Conservation (phyloP, 2,113 vertebrate species). For the Drymodes brunneopygia region DNA sequence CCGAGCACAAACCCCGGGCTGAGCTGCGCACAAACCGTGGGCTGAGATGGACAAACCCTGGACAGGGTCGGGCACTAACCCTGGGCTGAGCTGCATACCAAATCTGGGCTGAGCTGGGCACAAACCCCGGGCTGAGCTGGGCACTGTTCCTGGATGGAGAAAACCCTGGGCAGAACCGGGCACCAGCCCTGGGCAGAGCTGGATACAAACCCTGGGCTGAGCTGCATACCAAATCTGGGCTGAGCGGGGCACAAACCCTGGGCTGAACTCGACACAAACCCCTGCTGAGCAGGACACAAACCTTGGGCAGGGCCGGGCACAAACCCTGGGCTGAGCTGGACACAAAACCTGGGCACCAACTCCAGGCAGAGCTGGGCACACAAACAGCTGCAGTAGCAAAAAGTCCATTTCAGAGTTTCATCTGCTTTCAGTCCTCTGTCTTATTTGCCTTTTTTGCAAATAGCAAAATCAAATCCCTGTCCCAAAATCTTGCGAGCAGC, state of each 20-base stretch:
- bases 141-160: too few relatives aligned
- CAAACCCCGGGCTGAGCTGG: neutral
- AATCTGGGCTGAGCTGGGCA: neutral
- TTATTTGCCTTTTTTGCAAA: neutral
- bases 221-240: neutral
- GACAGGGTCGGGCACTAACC: neutral
- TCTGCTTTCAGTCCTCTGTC: neutral
- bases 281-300: too few relatives aligned
- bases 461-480: neutral
- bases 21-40: neutral
- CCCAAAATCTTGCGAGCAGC: neutral
- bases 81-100: neutral
- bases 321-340: too few relatives aligned
- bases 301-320: neutral
- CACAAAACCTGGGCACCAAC: neutral
- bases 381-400: neutral
- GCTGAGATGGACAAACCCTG: neutral
- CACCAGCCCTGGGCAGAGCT: too few relatives aligned
- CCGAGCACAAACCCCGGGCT: rapidly evolving
- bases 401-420: neutral
- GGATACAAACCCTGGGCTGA: neutral
- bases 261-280: too few relatives aligned
- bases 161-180: too few relatives aligned
- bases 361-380: neutral
- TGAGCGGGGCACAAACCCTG: neutral